Percentiles rank a stretch among this genome's conserved stretches.
Evolutionary conservation across 2,888 invertebrate species (phyloP).

Genomic region (Oxytorus armatus): DNA sequence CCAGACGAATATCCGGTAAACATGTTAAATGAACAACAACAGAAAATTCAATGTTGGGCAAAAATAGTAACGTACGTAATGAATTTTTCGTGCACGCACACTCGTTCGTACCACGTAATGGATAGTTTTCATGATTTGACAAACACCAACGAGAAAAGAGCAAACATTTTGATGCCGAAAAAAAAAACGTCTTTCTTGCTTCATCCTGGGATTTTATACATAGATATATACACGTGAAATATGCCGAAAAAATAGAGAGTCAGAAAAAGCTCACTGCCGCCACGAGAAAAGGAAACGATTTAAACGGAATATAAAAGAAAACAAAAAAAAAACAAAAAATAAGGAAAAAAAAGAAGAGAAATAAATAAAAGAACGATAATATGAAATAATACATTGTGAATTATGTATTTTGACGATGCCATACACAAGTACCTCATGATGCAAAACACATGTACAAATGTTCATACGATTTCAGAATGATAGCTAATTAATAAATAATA

Average conservation of each 20-base stretch:
- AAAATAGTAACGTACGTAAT: background rate
- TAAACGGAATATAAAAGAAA: conserved; percentile 58
- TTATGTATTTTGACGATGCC: conserved; percentile 82
- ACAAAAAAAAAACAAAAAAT: conserved; percentile 66
- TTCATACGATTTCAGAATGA: conserved; percentile 84
- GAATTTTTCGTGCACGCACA: background rate
- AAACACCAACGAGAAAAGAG: background rate
- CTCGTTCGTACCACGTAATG: conserved; percentile 22
- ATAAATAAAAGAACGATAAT: conserved; percentile 61
- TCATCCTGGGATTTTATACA: conserved; percentile 59
- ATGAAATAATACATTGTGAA: conserved; percentile 73
- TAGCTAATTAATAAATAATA: conserved; percentile 83
- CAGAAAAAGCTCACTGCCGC: conserved; percentile 70
- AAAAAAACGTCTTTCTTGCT: conserved; percentile 9
- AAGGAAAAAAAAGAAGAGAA: conserved; percentile 54
- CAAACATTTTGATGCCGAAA: background rate
- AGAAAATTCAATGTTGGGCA: background rate
- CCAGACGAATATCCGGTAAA: background rate
- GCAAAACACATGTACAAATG: conserved; percentile 84
- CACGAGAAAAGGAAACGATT: conserved; percentile 61
- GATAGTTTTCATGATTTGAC: conserved; percentile 33
- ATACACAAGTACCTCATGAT: conserved; percentile 84
- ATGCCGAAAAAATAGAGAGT: conserved; percentile 38
- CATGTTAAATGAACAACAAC: conserved; percentile 17
- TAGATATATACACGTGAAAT: conserved; percentile 16